Evolutionary conservation across 2,113 vertebrate genomes (phyloP).

Genomic region (Tetrax tetrax): DNA sequence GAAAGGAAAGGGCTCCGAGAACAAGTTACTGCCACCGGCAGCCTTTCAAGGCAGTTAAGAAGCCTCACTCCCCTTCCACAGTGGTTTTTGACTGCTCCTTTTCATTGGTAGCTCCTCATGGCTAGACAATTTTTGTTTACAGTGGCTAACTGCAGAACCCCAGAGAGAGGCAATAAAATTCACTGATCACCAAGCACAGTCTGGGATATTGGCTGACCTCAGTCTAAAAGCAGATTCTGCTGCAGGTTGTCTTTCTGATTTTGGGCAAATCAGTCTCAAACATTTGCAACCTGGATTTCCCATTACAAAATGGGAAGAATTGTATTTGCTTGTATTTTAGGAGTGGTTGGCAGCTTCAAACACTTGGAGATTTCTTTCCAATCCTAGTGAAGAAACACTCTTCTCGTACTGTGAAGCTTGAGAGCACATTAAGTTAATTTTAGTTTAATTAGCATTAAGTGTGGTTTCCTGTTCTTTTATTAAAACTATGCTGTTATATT

Average conservation of each 20-base stretch:
- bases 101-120: not conserved
- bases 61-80: not conserved
- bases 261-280: not conserved
- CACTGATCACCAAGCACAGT: not conserved
- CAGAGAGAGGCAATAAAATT: not conserved
- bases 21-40: not conserved
- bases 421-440: slow-evolving; percentile 36
- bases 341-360: not conserved
- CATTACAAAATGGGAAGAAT: not conserved
- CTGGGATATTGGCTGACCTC: not conserved
- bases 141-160: not conserved
- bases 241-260: not conserved
- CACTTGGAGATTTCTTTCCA: not conserved
- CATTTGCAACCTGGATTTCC: not conserved
- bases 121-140: not conserved
- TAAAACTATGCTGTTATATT: not conserved
- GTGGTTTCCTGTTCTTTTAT: not conserved
- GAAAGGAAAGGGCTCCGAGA: not conserved
- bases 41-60: not conserved
- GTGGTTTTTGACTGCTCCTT: not conserved
- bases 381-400: not conserved
- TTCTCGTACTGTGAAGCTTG: not conserved
- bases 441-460: slow-evolving; percentile 4
- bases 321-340: not conserved
- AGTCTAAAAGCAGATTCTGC: not conserved